These are phyloP conservation scores for Sceliomorpha sp. DNA, from an alignment of 2,888 invertebrate genomes.

Conservation along the genomic window DNA sequence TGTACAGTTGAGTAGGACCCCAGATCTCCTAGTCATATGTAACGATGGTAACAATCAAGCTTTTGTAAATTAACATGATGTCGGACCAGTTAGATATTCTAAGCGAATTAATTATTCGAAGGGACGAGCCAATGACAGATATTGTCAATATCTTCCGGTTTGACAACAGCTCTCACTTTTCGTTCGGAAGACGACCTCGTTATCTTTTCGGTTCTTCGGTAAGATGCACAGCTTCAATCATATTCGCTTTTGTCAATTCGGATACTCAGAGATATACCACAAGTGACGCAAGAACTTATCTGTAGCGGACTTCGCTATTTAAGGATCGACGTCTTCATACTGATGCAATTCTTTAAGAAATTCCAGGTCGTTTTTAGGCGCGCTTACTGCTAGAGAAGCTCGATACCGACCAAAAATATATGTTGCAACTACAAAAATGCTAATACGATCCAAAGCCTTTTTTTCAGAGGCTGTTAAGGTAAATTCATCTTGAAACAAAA, in stretches of 20 bases:
- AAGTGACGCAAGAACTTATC: slow-evolving; percentile 6
- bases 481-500: neutral
- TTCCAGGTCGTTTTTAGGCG: slow-evolving; percentile 14
- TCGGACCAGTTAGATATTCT: too few relatives aligned
- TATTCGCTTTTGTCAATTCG: slow-evolving; percentile 9
- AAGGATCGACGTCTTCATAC: neutral
- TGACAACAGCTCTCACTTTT: neutral
- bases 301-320: neutral
- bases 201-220: neutral
- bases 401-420: slow-evolving; percentile 6
- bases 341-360: slow-evolving; percentile 3
- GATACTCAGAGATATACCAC: slow-evolving; percentile 12
- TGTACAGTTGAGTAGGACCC: too few relatives aligned
- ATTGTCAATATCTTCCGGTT: neutral
- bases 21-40: too few relatives aligned
- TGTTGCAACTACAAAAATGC: neutral
- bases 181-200: neutral
- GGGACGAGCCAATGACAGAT: too few relatives aligned
- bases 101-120: too few relatives aligned
- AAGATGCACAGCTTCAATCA: neutral
- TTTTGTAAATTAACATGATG: too few relatives aligned
- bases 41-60: too few relatives aligned
- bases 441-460: neutral
- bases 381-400: slow-evolving; percentile 7
- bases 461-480: neutral